A percentile compares a stretch with the other conserved stretches of the same genome.
Conservation (phyloP, 2,888 invertebrate species). For the Amiota minor region DNA sequence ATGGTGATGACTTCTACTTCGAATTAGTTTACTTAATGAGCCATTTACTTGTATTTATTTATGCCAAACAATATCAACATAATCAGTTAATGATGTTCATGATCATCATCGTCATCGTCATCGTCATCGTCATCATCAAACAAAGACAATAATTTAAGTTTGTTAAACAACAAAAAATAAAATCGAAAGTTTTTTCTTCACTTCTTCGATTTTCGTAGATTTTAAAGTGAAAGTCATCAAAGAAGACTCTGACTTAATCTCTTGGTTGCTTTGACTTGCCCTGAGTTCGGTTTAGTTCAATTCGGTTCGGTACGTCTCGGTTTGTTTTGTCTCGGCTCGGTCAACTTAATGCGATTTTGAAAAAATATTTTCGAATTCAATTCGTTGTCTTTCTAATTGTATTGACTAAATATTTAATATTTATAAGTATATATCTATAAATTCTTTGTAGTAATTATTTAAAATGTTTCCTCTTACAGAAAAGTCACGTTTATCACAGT, state of each 20-base stretch:
- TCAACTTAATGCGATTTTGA: too few species aligned
- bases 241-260: not conserved
- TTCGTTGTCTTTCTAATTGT: too few species aligned
- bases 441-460: too few species aligned
- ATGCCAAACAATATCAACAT: conserved; percentile 13
- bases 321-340: too few species aligned
- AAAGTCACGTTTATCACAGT: too few species aligned
- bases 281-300: too few species aligned
- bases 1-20: not conserved
- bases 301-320: too few species aligned
- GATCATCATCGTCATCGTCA: not conserved
- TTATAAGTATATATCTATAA: too few species aligned
- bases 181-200: conserved; percentile 24
- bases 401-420: too few species aligned
- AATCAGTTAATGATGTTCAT: not conserved
- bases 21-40: conserved; percentile 27
- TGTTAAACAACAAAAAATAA: conserved; percentile 10
- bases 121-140: not conserved
- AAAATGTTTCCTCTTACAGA: too few species aligned
- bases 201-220: not conserved
- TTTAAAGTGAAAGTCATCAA: conserved; percentile 24
- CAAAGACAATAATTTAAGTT: conserved; percentile 4
- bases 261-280: too few species aligned
- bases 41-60: conserved; percentile 20
- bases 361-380: too few species aligned